These are phyloP conservation scores for Teleogryllus occipitalis DNA, from an alignment of 1,140 invertebrate species.

Conservation along the genomic window DNA sequence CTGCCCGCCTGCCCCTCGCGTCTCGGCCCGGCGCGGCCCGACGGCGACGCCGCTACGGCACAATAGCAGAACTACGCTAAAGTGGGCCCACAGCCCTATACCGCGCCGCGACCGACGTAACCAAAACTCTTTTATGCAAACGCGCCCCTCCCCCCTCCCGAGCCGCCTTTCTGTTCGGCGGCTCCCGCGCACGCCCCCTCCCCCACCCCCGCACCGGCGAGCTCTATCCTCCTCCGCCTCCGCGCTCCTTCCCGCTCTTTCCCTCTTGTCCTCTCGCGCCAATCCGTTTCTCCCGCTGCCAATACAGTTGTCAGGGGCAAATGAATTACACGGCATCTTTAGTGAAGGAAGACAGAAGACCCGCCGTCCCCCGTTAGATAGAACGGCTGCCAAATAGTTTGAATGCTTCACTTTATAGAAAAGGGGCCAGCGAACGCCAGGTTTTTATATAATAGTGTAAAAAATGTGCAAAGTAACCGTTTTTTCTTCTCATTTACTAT, in stretches of 20 bases:
- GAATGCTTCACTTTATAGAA: constrained; percentile 11
- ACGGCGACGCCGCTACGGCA: too few species aligned
- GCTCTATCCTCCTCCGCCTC: not conserved
- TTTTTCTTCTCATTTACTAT: constrained; percentile 15
- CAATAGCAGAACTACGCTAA: too few species aligned
- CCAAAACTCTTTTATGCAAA: constrained; percentile 21
- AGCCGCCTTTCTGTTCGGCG: too few species aligned
- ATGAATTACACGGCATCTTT: constrained; percentile 21
- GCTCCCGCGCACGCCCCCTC: too few species aligned
- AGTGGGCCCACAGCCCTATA: not conserved
- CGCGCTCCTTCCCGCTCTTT: not conserved
- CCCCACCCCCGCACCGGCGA: not conserved
- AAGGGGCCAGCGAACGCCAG: constrained; percentile 5
- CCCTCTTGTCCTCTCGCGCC: constrained; percentile 1
- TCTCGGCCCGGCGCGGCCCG: too few species aligned
- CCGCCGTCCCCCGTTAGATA: not conserved
- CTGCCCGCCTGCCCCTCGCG: too few species aligned
- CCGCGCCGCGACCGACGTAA: not conserved
- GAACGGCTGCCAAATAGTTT: constrained; percentile 14
- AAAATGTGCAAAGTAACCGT: constrained; percentile 23
- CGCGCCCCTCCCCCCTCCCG: too few species aligned
- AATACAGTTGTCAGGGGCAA: constrained; percentile 22
- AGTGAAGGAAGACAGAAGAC: too few species aligned
- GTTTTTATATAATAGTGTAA: constrained; percentile 8
- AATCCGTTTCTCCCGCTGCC: constrained; percentile 10